Conservation (phyloP, 2,113 vertebrate species). For the Machaerirhynchus nigripectus region DNA sequence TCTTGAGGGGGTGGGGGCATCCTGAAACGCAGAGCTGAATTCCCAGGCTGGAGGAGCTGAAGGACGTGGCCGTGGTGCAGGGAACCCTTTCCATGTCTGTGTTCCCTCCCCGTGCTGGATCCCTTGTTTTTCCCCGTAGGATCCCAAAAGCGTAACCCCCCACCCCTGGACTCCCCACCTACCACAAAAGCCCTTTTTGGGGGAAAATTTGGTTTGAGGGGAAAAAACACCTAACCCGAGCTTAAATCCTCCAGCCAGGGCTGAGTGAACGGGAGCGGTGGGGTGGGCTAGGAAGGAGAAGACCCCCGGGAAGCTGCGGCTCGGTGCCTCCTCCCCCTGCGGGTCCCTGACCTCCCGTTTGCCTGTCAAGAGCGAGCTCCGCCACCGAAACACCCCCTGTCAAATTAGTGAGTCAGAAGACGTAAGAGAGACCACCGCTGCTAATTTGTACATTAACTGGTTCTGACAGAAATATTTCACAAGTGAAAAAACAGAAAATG, state of each 20-base stretch:
- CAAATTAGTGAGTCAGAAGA: conserved; percentile 86
- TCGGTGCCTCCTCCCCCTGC: conserved; percentile 19
- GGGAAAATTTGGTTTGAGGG: too few species aligned
- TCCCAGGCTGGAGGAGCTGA: neutral
- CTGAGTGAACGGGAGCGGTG: fast-evolving
- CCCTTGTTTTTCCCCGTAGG: neutral
- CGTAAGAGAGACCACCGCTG: conserved; percentile 80
- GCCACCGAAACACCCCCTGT: conserved; percentile 81
- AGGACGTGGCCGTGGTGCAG: fast-evolving
- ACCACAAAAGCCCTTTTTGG: neutral
- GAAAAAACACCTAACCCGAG: neutral
- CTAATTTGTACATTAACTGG: conserved; percentile 95
- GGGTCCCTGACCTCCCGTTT: conserved; percentile 82
- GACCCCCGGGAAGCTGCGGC: neutral
- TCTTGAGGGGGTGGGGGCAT: neutral
- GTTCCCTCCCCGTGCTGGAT: neutral
- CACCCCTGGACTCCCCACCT: fast-evolving
- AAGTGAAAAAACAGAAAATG: conserved; percentile 77
- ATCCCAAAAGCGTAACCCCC: neutral
- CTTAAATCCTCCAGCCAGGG: neutral
- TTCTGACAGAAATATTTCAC: conserved; percentile 87
- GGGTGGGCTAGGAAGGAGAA: neutral
- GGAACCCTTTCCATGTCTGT: fast-evolving
- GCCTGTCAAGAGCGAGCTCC: conserved; percentile 76
- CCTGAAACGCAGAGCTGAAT: neutral